A percentile compares a stretch with the other conserved stretches of the same genome.
Conservation (phyloP, 1,140 invertebrate genomes). For the Penaeus chinensis region DNA sequence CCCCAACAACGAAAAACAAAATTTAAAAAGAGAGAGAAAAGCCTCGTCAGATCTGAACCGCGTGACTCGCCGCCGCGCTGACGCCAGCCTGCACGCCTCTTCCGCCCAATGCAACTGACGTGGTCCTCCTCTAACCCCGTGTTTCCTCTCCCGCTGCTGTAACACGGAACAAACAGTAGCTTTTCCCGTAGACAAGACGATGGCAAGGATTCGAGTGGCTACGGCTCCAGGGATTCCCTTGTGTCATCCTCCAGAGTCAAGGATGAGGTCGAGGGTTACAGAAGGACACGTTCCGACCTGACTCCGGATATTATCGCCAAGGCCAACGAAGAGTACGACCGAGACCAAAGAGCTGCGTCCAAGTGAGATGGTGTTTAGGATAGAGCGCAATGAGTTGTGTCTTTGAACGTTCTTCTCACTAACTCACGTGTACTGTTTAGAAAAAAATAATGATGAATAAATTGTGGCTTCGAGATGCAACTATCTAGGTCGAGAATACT, state of each 20-base stretch:
- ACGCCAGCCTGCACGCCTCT: too few relatives aligned
- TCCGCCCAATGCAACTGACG: too few relatives aligned
- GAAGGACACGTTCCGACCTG: conserved; percentile 50
- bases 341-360: conserved; percentile 32
- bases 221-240: conserved; percentile 60
- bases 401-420: too few relatives aligned
- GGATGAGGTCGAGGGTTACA: conserved; percentile 47
- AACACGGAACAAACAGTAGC: conserved; percentile 43
- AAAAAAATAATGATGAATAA: too few relatives aligned
- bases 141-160: conserved; percentile 23
- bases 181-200: conserved; percentile 57
- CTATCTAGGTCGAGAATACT: too few relatives aligned
- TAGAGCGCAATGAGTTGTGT: neutral
- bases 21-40: too few relatives aligned
- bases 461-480: too few relatives aligned
- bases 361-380: conserved; percentile 34
- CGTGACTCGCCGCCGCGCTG: too few relatives aligned
- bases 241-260: conserved; percentile 54
- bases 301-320: conserved; percentile 40
- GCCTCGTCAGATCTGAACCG: too few relatives aligned
- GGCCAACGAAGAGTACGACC: conserved; percentile 38
- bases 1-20: too few relatives aligned
- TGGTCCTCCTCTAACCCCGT: conserved; percentile 36
- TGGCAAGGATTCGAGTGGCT: conserved; percentile 48
- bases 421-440: too few relatives aligned